Evolutionary conservation across 2,113 vertebrate species (phyloP).

Genomic region (Oxyruncus cristatus): DNA sequence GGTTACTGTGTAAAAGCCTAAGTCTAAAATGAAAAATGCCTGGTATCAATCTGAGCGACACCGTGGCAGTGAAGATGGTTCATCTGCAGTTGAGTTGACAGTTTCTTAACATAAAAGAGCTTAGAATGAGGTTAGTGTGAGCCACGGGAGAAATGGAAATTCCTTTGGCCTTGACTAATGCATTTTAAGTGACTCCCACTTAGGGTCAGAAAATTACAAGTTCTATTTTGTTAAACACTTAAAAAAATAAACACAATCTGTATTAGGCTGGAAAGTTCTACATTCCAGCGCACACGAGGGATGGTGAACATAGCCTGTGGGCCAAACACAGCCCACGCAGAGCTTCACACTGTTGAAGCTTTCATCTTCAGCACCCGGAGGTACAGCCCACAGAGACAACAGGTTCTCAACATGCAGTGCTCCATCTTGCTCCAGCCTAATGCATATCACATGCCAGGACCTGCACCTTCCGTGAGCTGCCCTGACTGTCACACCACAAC

Average conservation of each 20-base stretch:
- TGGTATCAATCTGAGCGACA: background rate
- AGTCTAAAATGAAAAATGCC: background rate
- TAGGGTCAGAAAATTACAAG: conserved; percentile 45
- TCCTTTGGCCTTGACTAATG: conserved; percentile 18
- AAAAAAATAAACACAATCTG: conserved; percentile 27
- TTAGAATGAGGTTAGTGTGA: background rate
- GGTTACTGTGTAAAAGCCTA: background rate
- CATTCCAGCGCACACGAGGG: conserved; percentile 37
- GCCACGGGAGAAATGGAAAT: conserved; percentile 26
- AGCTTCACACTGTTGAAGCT: conserved; percentile 39
- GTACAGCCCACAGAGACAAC: background rate
- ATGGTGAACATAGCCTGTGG: conserved; percentile 45
- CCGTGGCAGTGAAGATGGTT: background rate
- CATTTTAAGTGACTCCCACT: conserved; percentile 54
- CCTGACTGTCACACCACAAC: background rate
- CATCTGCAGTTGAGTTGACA: background rate
- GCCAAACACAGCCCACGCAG: conserved; percentile 64
- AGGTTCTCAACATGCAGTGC: background rate
- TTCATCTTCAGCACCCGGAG: conserved; percentile 29
- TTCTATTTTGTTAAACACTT: conserved; percentile 41
- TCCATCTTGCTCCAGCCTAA: background rate
- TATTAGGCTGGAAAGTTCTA: conserved; percentile 13
- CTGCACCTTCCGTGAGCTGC: background rate
- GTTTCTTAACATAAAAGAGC: background rate
- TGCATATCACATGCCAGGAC: background rate